Evolutionary conservation across 2,888 invertebrate species (phyloP), one percentile per base, ranked within the genome.

Genomic region (Standfussiana lucernea): DNA sequence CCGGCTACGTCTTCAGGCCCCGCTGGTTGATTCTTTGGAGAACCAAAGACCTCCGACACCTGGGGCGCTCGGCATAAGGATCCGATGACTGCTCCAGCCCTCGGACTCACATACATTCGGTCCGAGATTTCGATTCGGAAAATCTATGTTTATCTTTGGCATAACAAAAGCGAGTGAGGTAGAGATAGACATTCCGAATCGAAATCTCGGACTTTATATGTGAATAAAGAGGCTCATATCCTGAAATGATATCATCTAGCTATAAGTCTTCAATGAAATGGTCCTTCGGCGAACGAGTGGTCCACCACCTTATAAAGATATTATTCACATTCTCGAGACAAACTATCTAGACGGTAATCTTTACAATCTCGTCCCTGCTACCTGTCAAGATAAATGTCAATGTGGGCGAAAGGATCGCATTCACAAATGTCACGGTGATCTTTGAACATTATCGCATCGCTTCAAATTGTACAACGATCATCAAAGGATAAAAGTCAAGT

Each of bases 401-500:
- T 50, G 72, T 62, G 3, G 28, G 77, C 61, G 77, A 83, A 83
- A 75, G 78, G 75, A 65, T 35, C 6, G 8, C 40, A 86, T 84
- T 28, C 6, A 10, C 28, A 86, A 88, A 88, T 82, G 88, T 88
- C 88, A 88, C 24, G 85, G 88, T 28, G 72, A 85, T 73, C 85
- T 72, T 75, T 42, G 61, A 62, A 78, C 84, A 85, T 85, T 83
- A 81, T 72, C 69, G 42, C 73, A 71, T 71, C 75, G 77, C 62
- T 79, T 73, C 73, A 77, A 68, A 62, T 78, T 50, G 18, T 64
- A 10, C 18, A 32, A 8, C 11, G 11, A 83, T 73, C 59, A 65
- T 28, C 59, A 69, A 28, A 61, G 50, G 32, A 24, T 84, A 56
- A 70, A 75, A 70, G 72, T 76, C 74, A 67, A 75, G 21, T 47